Base-by-base conservation (phyloP, 2,113 vertebrate genomes). In the Cricetomys ansorgei region DNA sequence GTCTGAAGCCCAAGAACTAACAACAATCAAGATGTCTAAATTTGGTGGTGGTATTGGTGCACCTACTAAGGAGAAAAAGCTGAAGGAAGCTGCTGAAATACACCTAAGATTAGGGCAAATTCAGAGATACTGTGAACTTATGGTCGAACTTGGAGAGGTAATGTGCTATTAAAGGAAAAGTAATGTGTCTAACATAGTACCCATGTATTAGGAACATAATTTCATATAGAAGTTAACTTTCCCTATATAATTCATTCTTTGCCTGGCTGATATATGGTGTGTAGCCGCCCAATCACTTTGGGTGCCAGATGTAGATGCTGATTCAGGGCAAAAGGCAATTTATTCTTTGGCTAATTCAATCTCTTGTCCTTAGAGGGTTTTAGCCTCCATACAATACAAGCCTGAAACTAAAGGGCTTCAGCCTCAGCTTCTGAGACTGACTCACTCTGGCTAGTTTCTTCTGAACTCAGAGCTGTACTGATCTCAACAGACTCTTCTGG, bases 61-160 rank as follows among this genome's bases (percentile, higher is more conserved):
- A 31, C 99, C 99, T 3, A 99, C 99, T 97, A 99, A 99, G 96
- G 99, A 99, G 92, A 99, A 99, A 96, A 98, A 99, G n/a, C 98
- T 99, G 87, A 99, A 99, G 94, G 99, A 99, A 97, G 99, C 99
- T 48, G 99, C 99, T 27, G 99, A 99, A 94, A 99, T 99, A 96
- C 99, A 99, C 93, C 98, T 99, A 97, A 98, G 99, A 97, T 97
- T 99, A 79, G 99, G 99, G 81, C 99, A 99, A 95, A 99, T 99
- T 96, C 99, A 99, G 92, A 98, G 99, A 98, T 99, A 99, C 89
- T 99, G 99, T 98, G 99, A 99, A 97, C 99, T 99, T 48, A 99
- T 99, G 99, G 99, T 99, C 97, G 99, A 99, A 97, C 99, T 99
- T 90, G 99, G 99, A 98, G 99, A 99, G 99, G 99, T 99, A 98